Evolutionary conservation across 2,888 invertebrate species (phyloP), one percentile per base, ranked within the genome.

Genomic region (Cantharis lateralis): DNA sequence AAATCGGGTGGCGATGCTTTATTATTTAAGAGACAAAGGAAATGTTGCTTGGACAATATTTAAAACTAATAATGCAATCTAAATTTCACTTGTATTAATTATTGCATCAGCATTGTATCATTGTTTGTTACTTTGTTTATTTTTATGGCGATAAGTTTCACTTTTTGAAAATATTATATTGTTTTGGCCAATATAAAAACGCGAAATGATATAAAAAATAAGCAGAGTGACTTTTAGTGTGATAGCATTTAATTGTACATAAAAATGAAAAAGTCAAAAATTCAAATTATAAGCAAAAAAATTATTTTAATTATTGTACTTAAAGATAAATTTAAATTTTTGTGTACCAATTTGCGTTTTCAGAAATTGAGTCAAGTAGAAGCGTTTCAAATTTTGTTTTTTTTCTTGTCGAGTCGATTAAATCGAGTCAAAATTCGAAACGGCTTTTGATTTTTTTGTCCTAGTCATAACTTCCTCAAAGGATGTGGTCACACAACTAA

Each of bases 381-480:
- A 48, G 48, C 48, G 48, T 48, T 48, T 48, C 48, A 48, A 48
- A 48, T 48, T 48, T 48, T 48, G n/a, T 48, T 2, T 48, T 48
- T 48, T 48, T 48, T 32, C 13, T 13, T 48, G n/a, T 48, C 32
- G 32, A 32, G 4, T 32, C 32, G 32, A 13, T 32, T 13, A 26
- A 10, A 32, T 48, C 48, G 48, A 48, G n/a, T 48, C 48, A 48
- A 48, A 48, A 48, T 48, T 48, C 48, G 48, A n/a, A 48, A 48
- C 48, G 9, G 48, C 48, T 48, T 48, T 48, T n/a, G n/a, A 13
- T 48, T 48, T 48, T n/a, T 74, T 77, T 68, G 71, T 78, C 77
- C 77, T 78, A 75, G 77, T 78, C 77, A 78, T 64, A 68, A 72
- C 75, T 78, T 75, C 68, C 72, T 76, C 13, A 20, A 66, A 48